Conservation (phyloP, 1,140 invertebrate genomes). For the Drosophila chauvacae region DNA sequence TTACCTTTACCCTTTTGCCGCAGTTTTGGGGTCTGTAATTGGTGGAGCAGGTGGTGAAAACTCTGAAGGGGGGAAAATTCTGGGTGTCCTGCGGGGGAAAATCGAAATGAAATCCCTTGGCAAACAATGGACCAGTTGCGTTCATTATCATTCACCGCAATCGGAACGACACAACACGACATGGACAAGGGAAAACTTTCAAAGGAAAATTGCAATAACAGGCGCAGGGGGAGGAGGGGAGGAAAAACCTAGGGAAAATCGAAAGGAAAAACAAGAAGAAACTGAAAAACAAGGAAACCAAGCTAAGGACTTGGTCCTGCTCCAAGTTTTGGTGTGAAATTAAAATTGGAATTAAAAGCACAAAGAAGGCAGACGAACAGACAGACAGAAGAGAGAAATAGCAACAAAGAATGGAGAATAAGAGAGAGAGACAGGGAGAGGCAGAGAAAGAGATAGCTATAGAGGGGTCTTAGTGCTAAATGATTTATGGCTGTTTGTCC, state of each 20-base stretch:
- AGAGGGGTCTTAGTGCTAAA: slow-evolving; percentile 52
- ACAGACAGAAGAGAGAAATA: slow-evolving; percentile 6
- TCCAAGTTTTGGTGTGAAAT: slow-evolving; percentile 77
- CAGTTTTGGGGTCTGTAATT: slow-evolving; percentile 25
- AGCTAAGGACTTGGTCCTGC: slow-evolving; percentile 2
- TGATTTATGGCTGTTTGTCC: slow-evolving; percentile 57
- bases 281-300: slow-evolving; percentile 1
- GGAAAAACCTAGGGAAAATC: neutral
- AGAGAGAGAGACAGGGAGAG: neutral
- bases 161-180: slow-evolving; percentile 57
- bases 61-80: neutral
- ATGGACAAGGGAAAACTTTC: slow-evolving; percentile 61
- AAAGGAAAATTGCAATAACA: slow-evolving; percentile 58
- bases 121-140: slow-evolving; percentile 63
- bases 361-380: slow-evolving; percentile 28
- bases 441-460: neutral
- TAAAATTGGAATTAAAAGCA: slow-evolving; percentile 76
- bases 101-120: slow-evolving; percentile 44
- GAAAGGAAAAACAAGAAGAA: slow-evolving; percentile 1
- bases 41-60: neutral
- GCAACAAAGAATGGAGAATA: neutral
- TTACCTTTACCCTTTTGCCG: slow-evolving; percentile 8
- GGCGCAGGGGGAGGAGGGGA: neutral
- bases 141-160: slow-evolving; percentile 73
- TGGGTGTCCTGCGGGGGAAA: neutral